phyloP scores from a whole-genome alignment of 2,888 invertebrate species.

The Drosophila meridionalis region DNA sequence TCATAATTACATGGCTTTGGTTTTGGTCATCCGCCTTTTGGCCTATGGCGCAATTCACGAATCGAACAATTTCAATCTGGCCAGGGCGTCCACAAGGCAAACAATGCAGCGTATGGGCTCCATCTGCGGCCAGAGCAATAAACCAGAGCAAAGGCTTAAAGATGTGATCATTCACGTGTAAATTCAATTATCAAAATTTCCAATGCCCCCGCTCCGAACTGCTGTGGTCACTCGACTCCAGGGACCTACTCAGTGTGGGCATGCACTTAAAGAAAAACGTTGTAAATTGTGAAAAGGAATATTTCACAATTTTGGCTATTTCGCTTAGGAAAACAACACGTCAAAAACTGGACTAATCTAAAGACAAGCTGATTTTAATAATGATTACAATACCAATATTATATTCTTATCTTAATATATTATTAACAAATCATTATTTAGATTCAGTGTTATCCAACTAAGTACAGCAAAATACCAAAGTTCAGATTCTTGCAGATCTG shows the following conservation, averaged over 20 bases:
- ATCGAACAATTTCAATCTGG: conserved; percentile 59
- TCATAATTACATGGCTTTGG: conserved; percentile 70
- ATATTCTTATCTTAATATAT: not conserved
- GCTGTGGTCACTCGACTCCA: conserved; percentile 43
- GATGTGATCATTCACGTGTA: conserved; percentile 83
- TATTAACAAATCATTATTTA: not conserved
- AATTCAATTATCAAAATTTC: conserved; percentile 83
- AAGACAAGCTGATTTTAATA: not conserved
- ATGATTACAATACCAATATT: not conserved
- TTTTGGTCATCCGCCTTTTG: conserved; percentile 41
- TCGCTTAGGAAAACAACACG: too few relatives aligned
- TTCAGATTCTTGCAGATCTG: not conserved
- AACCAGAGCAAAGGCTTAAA: conserved; percentile 65
- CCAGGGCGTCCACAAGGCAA: conserved; percentile 23
- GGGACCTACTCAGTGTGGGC: conserved; percentile 17
- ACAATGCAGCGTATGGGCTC: conserved; percentile 12
- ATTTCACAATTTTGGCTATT: not conserved
- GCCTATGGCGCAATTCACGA: conserved; percentile 45
- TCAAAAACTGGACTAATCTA: too few relatives aligned
- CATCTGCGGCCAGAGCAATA: conserved; percentile 39
- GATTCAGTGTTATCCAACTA: not conserved
- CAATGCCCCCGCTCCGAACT: conserved; percentile 47
- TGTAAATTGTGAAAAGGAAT: not conserved
- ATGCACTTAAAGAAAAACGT: conserved; percentile 8
- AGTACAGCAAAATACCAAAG: not conserved